Evolutionary conservation across 2,113 vertebrate genomes (phyloP).

Genomic region (Poecilia latipinna): DNA sequence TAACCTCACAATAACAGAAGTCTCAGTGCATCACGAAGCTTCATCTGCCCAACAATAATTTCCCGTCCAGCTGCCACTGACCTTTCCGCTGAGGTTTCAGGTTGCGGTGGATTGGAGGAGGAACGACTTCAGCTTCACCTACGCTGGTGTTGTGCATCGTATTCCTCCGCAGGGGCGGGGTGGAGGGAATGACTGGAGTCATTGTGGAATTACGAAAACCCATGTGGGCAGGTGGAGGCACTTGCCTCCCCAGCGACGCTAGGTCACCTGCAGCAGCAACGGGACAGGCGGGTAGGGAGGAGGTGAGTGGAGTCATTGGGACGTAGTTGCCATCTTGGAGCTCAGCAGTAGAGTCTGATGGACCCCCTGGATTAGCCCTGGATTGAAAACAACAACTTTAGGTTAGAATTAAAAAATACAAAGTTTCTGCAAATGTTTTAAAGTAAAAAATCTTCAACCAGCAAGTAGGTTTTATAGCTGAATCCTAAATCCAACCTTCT

Average conservation of each 20-base stretch:
- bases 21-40: not conserved
- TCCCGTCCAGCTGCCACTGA: not conserved
- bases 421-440: not conserved
- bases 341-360: slow-evolving; percentile 10
- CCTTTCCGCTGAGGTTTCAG: slow-evolving; percentile 68
- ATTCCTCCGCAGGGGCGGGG: slow-evolving; percentile 39
- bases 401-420: accelerated
- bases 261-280: slow-evolving; percentile 16
- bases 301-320: slow-evolving; percentile 61
- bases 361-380: slow-evolving; percentile 36
- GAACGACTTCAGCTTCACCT: slow-evolving; percentile 12
- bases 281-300: slow-evolving; percentile 21
- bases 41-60: not conserved
- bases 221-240: slow-evolving; percentile 68
- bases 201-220: slow-evolving; percentile 58
- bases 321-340: slow-evolving; percentile 63
- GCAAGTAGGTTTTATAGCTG: not conserved
- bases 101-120: slow-evolving; percentile 70
- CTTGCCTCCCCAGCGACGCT: slow-evolving; percentile 56
- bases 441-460: not conserved
- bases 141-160: not conserved
- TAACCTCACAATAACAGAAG: not conserved
- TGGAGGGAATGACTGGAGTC: slow-evolving; percentile 20
- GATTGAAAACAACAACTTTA: not conserved
- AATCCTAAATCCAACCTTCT: not conserved